phyloP scores from a whole-genome alignment of 2,113 vertebrate species.

The Nyctereutes procyonoides region DNA sequence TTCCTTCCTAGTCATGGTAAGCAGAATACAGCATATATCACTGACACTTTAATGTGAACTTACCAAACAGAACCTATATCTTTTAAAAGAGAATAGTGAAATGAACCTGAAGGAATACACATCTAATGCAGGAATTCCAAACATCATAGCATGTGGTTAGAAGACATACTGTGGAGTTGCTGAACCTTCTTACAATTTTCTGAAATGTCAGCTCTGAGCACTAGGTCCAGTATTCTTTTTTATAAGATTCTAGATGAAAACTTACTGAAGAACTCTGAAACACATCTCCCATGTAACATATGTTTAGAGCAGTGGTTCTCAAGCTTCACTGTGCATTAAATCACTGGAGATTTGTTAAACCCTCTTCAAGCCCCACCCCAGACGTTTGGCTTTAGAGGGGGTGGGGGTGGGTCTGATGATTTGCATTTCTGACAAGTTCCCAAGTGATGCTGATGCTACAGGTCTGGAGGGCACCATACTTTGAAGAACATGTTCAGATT shows the following conservation, averaged over 20 bases:
- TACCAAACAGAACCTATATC: not conserved
- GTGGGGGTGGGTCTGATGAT: not conserved
- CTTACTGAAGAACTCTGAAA: not conserved
- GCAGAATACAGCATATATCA: not conserved
- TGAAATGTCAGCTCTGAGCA: not conserved
- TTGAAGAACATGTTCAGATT: constrained; percentile 11
- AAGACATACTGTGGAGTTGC: not conserved
- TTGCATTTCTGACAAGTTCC: not conserved
- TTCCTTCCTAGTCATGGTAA: not conserved
- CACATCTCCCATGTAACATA: not conserved
- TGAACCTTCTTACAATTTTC: not conserved
- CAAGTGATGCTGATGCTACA: not conserved
- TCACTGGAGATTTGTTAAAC: not conserved
- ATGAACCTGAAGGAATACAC: not conserved
- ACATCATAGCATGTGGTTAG: not conserved
- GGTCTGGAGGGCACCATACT: not conserved
- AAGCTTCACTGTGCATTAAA: not conserved
- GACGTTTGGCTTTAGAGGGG: not conserved
- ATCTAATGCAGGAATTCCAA: not conserved
- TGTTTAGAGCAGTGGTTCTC: not conserved
- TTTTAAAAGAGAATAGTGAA: constrained; percentile 37
- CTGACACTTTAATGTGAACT: not conserved
- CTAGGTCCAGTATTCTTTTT: not conserved
- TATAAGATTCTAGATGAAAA: not conserved
- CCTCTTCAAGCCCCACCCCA: no score